Percentiles rank a stretch among this genome's conserved stretches.
Evolutionary conservation across 2,888 invertebrate species (phyloP).

Genomic region (Agriopis leucophaearia): DNA sequence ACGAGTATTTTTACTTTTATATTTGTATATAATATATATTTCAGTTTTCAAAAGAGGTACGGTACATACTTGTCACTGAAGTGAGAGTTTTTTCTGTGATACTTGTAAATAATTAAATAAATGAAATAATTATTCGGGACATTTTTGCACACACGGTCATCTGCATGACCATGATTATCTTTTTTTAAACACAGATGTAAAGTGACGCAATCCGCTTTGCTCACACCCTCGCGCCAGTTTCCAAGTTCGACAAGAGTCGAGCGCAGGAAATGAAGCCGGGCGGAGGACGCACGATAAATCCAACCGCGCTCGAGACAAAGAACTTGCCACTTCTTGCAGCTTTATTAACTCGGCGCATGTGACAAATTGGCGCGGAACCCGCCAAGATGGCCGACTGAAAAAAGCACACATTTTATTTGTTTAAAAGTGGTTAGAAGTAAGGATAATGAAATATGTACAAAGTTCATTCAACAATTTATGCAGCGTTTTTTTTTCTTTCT

Average conservation of each 20-base stretch:
- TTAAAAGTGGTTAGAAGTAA: background rate
- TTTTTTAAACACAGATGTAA: conserved; percentile 19
- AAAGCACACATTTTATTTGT: conserved; percentile 29
- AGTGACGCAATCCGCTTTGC: conserved; percentile 41
- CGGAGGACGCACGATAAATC: conserved; percentile 76
- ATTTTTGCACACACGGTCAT: no score
- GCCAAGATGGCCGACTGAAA: conserved; percentile 53
- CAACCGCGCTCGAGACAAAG: conserved; percentile 68
- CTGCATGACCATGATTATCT: no score
- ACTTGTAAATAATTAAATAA: no score
- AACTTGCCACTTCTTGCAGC: conserved; percentile 77
- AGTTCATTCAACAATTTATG: background rate
- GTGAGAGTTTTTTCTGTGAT: no score
- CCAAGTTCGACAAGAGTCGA: conserved; percentile 80
- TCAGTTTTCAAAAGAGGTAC: background rate
- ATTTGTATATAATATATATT: no score
- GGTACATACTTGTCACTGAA: no score
- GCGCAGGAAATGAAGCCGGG: conserved; percentile 82
- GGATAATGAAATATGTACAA: background rate
- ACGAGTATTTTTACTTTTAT: no score
- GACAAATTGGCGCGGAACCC: conserved; percentile 71
- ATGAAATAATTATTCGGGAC: no score
- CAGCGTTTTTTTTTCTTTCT: no score
- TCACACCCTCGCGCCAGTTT: conserved; percentile 47
- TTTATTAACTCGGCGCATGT: conserved; percentile 70